Evolutionary conservation across 2,113 vertebrate genomes (phyloP), one percentile per base, ranked within the genome.

Genomic region (Urocolius indicus): DNA sequence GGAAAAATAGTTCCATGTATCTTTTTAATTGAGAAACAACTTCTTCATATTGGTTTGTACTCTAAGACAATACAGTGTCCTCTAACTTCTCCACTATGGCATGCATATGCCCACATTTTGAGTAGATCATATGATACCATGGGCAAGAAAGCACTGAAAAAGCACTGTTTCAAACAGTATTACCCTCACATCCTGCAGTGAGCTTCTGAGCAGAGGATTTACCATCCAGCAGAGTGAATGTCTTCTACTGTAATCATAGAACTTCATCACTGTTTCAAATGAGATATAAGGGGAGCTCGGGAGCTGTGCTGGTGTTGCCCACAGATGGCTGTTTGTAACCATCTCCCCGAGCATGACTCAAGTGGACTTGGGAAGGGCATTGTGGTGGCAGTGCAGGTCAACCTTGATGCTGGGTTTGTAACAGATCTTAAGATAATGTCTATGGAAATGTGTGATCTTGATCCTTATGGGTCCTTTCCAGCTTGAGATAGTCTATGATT

Each of bases 281-380:
- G 80, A 41, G 43, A 20, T 2, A 8, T 6, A 55, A 29, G 32
- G 6, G 2, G 8, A 20, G 3, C 0, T 3, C 67, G 51, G 48
- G 43, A 29, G 20, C 29, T 67, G 52, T 55, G 66, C 36, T 43
- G 75, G 10, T 38, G 67, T 16, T 66, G 41, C 32, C 38, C 62
- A 58, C 6, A 30, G n/a, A 5, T 6, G 9, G 15, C n/a, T 52
- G 24, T 72, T 63, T 51, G 55, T 27, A 22, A 57, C n/a, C 8
- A 0, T 43, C 32, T 21, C 8, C 55, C 51, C 1, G 1, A 46
- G 59, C 73, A 43, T 0, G 3, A 15, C 20, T 77, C 51, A 74
- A 58, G 30, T 10, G 21, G 48, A 66, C 61, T 74, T 3, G 3
- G 62, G 63, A 49, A 76, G 41, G 22, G 26, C 4, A 6, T 78